These are phyloP conservation scores for Drosophila differens DNA, from an alignment of 2,888 invertebrate species.

Conservation along the genomic window DNA sequence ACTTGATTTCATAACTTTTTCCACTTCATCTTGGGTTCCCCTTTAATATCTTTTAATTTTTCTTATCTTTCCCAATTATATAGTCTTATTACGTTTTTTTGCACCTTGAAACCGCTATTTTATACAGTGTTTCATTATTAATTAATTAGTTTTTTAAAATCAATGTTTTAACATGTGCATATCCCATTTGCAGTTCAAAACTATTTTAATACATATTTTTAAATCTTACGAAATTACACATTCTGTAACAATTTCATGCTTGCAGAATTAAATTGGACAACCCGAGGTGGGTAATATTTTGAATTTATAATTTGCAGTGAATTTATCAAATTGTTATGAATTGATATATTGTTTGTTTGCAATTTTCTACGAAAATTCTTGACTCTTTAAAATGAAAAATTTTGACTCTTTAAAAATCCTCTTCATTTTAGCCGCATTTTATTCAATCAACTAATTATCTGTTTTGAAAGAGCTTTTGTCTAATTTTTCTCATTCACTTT, in stretches of 20 bases:
- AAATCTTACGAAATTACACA: background rate
- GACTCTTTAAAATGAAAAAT: background rate
- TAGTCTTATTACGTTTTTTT: background rate
- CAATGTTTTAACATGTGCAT: background rate
- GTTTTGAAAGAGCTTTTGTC: background rate
- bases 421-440: background rate
- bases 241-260: background rate
- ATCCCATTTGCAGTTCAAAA: background rate
- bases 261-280: background rate
- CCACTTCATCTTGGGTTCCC: background rate
- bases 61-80: background rate
- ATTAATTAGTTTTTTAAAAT: background rate
- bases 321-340: background rate
- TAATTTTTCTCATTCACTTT: background rate
- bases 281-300: background rate
- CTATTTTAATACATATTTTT: background rate
- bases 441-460: conserved; percentile 7
- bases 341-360: background rate
- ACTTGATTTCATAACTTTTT: background rate
- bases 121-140: background rate
- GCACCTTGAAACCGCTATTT: background rate
- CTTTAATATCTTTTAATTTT: background rate
- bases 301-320: background rate
- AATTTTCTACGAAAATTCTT: background rate
- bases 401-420: background rate